These are phyloP conservation scores for Goniozus legneri DNA, from an alignment of 1,140 invertebrate genomes.

Conservation along the genomic window DNA sequence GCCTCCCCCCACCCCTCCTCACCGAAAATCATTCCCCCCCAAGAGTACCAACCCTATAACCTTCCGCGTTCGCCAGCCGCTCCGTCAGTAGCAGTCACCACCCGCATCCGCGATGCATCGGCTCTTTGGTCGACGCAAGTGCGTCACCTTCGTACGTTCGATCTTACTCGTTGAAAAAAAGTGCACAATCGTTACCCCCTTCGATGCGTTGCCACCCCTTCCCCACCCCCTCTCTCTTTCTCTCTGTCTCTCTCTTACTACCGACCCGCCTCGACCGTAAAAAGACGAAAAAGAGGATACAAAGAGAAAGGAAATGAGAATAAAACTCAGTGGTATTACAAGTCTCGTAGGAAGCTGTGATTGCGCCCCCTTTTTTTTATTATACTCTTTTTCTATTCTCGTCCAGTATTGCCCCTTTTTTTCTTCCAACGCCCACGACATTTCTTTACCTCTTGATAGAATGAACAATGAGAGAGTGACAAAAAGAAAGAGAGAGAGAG, in stretches of 20 bases:
- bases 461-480: no score
- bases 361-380: neutral
- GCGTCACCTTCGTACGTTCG: conserved; percentile 41
- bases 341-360: conserved; percentile 8
- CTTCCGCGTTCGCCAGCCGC: neutral
- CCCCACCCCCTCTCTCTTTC: neutral
- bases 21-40: no score
- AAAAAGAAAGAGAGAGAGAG: no score
- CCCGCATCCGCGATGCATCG: conserved; percentile 36
- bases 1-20: no score
- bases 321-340: conserved; percentile 14
- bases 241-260: neutral
- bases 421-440: no score
- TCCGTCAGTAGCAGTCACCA: neutral
- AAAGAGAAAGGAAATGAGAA: no score
- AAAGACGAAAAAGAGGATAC: neutral
- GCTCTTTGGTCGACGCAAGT: conserved; percentile 39
- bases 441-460: no score
- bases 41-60: no score
- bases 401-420: no score
- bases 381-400: no score
- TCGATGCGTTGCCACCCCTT: no score
- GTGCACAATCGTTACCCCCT: neutral
- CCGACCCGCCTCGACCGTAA: no score
- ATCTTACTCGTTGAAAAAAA: neutral